Conservation (phyloP, 2,888 invertebrate species). For the Meloe dianella region DNA sequence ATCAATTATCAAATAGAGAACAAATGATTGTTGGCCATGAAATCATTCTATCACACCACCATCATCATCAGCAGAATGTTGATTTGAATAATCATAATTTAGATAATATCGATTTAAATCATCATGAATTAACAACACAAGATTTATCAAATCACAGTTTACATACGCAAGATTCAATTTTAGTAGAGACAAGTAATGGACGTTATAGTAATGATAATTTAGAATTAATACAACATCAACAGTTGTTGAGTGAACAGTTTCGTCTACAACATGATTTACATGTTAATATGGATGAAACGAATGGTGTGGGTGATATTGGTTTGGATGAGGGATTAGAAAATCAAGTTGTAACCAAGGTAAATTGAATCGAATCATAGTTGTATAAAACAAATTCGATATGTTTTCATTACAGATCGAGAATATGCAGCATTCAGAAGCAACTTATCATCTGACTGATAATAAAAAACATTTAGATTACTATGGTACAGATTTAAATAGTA, state of each 20-base stretch:
- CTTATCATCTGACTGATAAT: slow-evolving; percentile 19
- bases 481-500: background rate
- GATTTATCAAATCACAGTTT: slow-evolving; percentile 54
- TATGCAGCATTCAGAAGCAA: slow-evolving; percentile 15
- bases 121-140: slow-evolving; percentile 51
- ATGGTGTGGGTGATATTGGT: slow-evolving; percentile 26
- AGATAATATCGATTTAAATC: slow-evolving; percentile 52
- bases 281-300: slow-evolving; percentile 31
- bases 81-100: slow-evolving; percentile 50
- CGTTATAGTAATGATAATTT: slow-evolving; percentile 49
- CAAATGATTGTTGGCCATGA: slow-evolving; percentile 51
- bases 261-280: slow-evolving; percentile 43
- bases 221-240: slow-evolving; percentile 50
- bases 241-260: slow-evolving; percentile 48
- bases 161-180: slow-evolving; percentile 44
- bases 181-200: slow-evolving; percentile 44
- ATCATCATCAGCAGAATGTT: slow-evolving; percentile 41
- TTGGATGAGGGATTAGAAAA: background rate
- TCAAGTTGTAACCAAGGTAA: background rate
- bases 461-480: slow-evolving; percentile 20
- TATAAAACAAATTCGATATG: too few relatives aligned
- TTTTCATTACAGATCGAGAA: background rate
- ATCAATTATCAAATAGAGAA: slow-evolving; percentile 47
- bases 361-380: too few relatives aligned
- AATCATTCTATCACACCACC: slow-evolving; percentile 47